Evolutionary conservation across 2,797 vertebrate species (phyloP).

Genomic region (Lerista edwardsae): DNA sequence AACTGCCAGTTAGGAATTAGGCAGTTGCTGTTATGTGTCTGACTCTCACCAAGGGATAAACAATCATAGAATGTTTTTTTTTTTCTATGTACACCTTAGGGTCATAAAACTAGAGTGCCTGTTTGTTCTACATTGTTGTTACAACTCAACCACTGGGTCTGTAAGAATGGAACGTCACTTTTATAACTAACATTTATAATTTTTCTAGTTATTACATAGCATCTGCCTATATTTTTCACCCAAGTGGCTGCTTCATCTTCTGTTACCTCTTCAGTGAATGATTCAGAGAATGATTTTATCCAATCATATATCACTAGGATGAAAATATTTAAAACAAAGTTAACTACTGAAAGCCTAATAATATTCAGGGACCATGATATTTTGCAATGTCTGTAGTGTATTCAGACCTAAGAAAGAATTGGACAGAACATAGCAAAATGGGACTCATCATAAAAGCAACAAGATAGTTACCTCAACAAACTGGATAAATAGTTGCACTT

Average conservation of each 20-base stretch:
- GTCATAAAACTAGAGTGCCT: not conserved
- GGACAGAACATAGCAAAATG: not conserved
- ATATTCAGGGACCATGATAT: not conserved
- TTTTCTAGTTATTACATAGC: not conserved
- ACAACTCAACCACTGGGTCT: not conserved
- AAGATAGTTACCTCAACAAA: not conserved
- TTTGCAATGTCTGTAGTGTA: not conserved
- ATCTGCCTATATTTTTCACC: not conserved
- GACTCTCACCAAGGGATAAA: not conserved
- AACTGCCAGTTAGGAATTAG: not conserved
- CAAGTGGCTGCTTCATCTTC: not conserved
- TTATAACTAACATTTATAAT: not conserved
- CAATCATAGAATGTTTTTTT: not conserved
- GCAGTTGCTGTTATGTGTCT: not conserved
- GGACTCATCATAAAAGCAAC: not conserved
- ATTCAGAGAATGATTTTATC: not conserved
- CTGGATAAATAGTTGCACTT: not conserved
- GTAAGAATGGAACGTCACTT: not conserved
- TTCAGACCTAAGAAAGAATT: not conserved
- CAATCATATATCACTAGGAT: not conserved
- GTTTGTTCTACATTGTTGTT: not conserved
- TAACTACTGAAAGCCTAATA: not conserved
- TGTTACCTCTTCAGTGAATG: not conserved
- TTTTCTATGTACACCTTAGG: not conserved
- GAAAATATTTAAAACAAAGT: slow-evolving; percentile 25